Evolutionary conservation across 2,797 vertebrate species (phyloP), one percentile per base, ranked within the genome.

Genomic region (Lemur catta): DNA sequence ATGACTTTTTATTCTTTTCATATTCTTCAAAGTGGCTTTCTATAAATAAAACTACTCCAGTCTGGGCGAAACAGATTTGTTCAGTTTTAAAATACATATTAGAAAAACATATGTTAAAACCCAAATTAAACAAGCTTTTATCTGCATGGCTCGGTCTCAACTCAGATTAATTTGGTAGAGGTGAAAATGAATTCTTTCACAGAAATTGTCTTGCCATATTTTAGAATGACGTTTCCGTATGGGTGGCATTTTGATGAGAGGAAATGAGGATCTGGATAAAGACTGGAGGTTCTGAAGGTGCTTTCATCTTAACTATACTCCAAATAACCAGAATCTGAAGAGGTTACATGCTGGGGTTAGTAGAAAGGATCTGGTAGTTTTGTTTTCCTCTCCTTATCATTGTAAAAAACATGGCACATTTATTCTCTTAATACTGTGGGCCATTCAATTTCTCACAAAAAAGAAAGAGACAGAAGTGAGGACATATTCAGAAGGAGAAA

Each of bases 31-130:
- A 71, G 61, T 76, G 33, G 5, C 30, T 80, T 96, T 92, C 71
- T 94, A 71, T 65, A 78, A 75, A 93, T 95, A 93, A 89, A 95
- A 84, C 43, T 75, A 72, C 35, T 96, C 43, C 41, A 92, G 35
- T 81, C 74, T 97, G 74, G 38, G 9, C 82, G 38, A 84, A 95
- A 94, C 87, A 97, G 87, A 97, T 96, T 96, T 93, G 63, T 38
- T 96, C 72, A 91, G 74, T 95, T 98, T 97, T 94, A 95, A 97
- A 96, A 96, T 96, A 91, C 89, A 75, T 97, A 97, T 96, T 97
- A 94, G 75, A 93, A 97, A 97, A 96, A 84, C 96, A 94, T 97
- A 97, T 97, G 94, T 76, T 96, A 59, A 94, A 95, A 78, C 30
- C 59, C 65, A 94, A 97, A 92, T 97, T 97, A 96, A 91, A 91